Percentiles rank a stretch among this genome's conserved stretches.
Conservation (phyloP, 2,113 vertebrate genomes). For the Sisor rabdophorus region DNA sequence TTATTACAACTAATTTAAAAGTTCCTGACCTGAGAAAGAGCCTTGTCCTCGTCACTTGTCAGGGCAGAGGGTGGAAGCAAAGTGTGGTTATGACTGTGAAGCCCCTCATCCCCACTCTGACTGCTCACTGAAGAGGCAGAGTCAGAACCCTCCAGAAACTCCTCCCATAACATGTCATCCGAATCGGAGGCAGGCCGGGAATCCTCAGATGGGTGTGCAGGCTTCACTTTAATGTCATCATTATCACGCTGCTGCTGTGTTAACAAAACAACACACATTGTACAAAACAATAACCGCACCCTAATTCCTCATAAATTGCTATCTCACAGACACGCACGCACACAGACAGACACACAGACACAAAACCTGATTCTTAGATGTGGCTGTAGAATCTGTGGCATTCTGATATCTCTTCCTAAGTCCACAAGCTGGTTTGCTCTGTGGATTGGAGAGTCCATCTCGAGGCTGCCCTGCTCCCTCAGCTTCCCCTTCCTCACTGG, state of each 20-base stretch:
- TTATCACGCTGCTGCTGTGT: conserved; percentile 48
- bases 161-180: conserved; percentile 92
- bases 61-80: conserved; percentile 58
- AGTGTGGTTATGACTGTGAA: conserved; percentile 49
- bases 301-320: not conserved
- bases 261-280: not conserved
- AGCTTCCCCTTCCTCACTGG: conserved; percentile 84
- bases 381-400: conserved; percentile 29
- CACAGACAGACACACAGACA: too few species aligned
- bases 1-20: not conserved
- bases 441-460: conserved; percentile 57
- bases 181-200: conserved; percentile 88
- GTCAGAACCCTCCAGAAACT: conserved; percentile 87
- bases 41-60: conserved; percentile 79
- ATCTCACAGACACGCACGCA: not conserved
- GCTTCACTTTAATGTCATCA: conserved; percentile 53
- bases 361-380: conserved; percentile 42
- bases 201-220: conserved; percentile 72
- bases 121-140: conserved; percentile 83
- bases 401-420: conserved; percentile 68
- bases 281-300: not conserved
- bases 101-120: conserved; percentile 76
- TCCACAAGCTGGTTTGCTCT: conserved; percentile 63
- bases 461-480: conserved; percentile 63
- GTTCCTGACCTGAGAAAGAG: conserved; percentile 78